These are phyloP conservation scores for Ostrea denselamellosa DNA, from an alignment of 1,140 invertebrate genomes.

Conservation along the genomic window DNA sequence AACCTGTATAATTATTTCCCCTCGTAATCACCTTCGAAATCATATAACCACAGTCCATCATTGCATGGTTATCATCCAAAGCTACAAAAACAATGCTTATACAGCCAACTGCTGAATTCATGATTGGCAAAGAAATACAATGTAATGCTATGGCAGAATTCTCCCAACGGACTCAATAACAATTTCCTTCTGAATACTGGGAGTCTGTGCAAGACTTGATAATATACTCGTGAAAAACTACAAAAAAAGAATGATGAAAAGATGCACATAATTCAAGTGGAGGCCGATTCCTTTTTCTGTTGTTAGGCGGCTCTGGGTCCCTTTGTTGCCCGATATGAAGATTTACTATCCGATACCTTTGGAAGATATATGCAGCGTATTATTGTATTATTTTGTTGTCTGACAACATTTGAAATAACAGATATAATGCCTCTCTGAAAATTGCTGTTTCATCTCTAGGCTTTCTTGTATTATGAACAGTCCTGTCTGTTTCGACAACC, in stretches of 20 bases:
- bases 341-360: neutral
- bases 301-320: neutral
- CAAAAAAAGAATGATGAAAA: neutral
- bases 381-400: neutral
- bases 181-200: constrained; percentile 23
- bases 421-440: neutral
- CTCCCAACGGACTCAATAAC: neutral
- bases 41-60: constrained; percentile 1
- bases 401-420: neutral
- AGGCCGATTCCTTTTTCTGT: neutral
- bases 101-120: neutral
- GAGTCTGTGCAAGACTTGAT: constrained; percentile 27
- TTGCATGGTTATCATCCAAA: constrained; percentile 23
- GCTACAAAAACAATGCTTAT: constrained; percentile 30
- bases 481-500: too few relatives aligned
- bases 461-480: too few relatives aligned
- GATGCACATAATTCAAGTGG: constrained; percentile 26
- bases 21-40: neutral
- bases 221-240: constrained; percentile 8
- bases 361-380: neutral
- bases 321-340: neutral
- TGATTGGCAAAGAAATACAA: constrained; percentile 30
- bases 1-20: constrained; percentile 5
- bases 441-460: too few relatives aligned
- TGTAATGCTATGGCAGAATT: constrained; percentile 9